Evolutionary conservation across 2,113 vertebrate genomes (phyloP).

Genomic region (Carettochelys insculpta): DNA sequence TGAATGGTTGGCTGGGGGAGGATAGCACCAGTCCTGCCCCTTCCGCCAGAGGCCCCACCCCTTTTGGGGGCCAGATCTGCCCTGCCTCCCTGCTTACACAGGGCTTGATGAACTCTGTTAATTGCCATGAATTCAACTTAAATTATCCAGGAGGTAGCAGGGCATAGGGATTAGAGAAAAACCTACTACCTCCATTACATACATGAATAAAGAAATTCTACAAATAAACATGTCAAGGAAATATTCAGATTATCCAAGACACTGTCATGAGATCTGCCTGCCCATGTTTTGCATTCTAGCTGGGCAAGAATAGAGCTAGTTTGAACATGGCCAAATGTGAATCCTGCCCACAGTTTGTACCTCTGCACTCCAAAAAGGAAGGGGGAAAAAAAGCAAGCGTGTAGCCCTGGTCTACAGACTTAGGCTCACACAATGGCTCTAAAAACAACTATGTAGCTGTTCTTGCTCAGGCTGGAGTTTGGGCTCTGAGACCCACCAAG

Average conservation of each 20-base stretch:
- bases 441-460: not conserved
- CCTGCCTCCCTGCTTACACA: no score
- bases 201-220: not conserved
- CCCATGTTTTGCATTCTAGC: not conserved
- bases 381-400: not conserved
- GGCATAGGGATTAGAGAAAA: not conserved
- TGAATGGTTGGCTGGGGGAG: no score
- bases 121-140: no score
- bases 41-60: no score
- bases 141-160: not conserved
- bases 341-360: not conserved
- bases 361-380: not conserved
- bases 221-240: not conserved
- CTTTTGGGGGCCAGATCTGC: no score
- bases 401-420: not conserved
- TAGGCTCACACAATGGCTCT: not conserved
- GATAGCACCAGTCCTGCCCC: no score
- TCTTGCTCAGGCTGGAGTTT: not conserved
- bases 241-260: not conserved
- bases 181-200: fast-evolving
- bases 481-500: not conserved
- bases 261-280: not conserved
- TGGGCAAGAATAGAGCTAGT: not conserved
- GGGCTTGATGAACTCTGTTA: no score
- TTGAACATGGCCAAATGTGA: not conserved